A percentile compares a stretch with the other conserved stretches of the same genome.
Conservation (phyloP, 2,888 invertebrate genomes). For the Cheilosia scutellata region DNA sequence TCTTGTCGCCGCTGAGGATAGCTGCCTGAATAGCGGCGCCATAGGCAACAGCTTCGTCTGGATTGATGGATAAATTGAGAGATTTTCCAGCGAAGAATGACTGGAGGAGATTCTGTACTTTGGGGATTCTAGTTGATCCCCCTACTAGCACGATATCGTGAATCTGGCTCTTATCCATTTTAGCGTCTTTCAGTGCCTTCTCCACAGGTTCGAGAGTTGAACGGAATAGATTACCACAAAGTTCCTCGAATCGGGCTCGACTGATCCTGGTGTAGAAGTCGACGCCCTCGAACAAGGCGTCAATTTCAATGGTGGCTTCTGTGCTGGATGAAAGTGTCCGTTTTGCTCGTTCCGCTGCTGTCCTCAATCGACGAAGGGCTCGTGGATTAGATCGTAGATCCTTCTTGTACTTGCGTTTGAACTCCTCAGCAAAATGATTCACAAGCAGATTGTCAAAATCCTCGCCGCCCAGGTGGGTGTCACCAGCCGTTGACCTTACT, state of each 20-base stretch:
- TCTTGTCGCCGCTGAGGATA: slow-evolving; percentile 88
- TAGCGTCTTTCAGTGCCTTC: slow-evolving; percentile 91
- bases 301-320: slow-evolving; percentile 90
- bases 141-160: slow-evolving; percentile 93
- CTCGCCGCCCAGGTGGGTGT: slow-evolving; percentile 95
- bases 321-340: slow-evolving; percentile 90
- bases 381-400: slow-evolving; percentile 87
- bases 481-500: slow-evolving; percentile 95
- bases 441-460: slow-evolving; percentile 95
- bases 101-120: slow-evolving; percentile 90
- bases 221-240: slow-evolving; percentile 89
- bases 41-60: slow-evolving; percentile 92
- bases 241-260: slow-evolving; percentile 91
- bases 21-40: slow-evolving; percentile 92
- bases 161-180: slow-evolving; percentile 90
- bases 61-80: slow-evolving; percentile 90
- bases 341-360: slow-evolving; percentile 90
- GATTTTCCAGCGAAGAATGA: slow-evolving; percentile 91
- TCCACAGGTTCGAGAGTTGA: slow-evolving; percentile 91
- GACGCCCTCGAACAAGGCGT: slow-evolving; percentile 90
- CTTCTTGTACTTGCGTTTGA: slow-evolving; percentile 90
- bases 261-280: slow-evolving; percentile 90
- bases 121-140: slow-evolving; percentile 92
- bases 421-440: slow-evolving; percentile 92
- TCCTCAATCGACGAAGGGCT: slow-evolving; percentile 88